Percentiles rank a stretch among this genome's conserved stretches.
These are phyloP conservation scores for Linhomoeus sp. DNA, from an alignment of 2,888 invertebrate species.

Conservation along the genomic window DNA sequence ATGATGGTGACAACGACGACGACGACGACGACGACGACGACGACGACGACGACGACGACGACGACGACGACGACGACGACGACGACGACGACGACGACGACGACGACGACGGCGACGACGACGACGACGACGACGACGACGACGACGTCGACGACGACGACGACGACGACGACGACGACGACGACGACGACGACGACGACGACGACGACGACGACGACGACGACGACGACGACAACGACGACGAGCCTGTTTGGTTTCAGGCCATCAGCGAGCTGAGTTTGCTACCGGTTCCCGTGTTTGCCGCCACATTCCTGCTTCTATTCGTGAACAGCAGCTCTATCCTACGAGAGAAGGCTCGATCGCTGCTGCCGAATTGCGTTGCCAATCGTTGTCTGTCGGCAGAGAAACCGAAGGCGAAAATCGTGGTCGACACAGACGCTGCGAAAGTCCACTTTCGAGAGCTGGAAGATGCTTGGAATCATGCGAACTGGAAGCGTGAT, in stretches of 20 bases:
- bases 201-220: not conserved
- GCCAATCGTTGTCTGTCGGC: too few relatives aligned
- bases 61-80: conserved; percentile 1
- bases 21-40: conserved; percentile 4
- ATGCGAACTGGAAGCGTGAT: too few relatives aligned
- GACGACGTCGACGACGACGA: not conserved
- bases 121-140: conserved; percentile 1
- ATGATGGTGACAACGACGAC: conserved; percentile 3
- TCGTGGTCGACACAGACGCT: too few relatives aligned
- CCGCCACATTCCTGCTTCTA: too few relatives aligned
- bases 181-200: not conserved
- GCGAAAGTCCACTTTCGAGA: too few relatives aligned
- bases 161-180: not conserved
- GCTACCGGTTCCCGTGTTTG: too few relatives aligned
- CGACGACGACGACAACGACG: not conserved
- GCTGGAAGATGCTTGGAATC: too few relatives aligned
- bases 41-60: conserved; percentile 4
- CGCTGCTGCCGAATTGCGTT: too few relatives aligned
- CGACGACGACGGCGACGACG: not conserved
- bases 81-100: conserved; percentile 1
- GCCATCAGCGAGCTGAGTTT: too few relatives aligned
- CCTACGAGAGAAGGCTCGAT: too few relatives aligned
- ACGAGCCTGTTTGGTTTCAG: conserved; percentile 33
- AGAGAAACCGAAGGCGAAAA: too few relatives aligned
- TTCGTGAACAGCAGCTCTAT: too few relatives aligned